Base-by-base conservation (phyloP, 2,113 vertebrate species). In the Sigmodon hispidus region DNA sequence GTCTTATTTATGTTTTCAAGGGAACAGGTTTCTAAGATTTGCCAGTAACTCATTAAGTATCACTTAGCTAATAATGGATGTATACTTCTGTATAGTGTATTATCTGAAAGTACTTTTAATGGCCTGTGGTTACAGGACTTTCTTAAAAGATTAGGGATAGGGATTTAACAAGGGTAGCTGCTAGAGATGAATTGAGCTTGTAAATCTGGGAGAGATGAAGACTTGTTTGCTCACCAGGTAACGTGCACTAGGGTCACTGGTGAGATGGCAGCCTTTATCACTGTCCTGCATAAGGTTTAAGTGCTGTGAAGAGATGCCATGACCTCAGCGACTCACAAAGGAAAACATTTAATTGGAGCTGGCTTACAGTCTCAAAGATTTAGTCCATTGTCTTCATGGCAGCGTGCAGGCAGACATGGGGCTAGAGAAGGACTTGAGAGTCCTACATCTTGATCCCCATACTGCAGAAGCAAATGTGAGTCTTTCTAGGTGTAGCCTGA, bases 221-320 rank as follows among this genome's bases (percentile, higher is more conserved):
- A n/a, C 63, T 34, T 17, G 6, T 43, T 80, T 61, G 21, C 36
- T 63, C 31, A 11, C 9, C 26, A 15, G 0, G 4, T 65, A 45
- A 6, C 8, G 40, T 75, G 16, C 1, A 0, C 50, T 1, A 3
- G 17, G 15, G 24, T 2, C 61, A 1, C 5, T 9, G 0, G 26
- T 24, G 63, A 50, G 63, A 15, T 63, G 40, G 19, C 26, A 43
- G 69, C 70, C 21, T 73, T 72, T 43, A 2, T 40, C 19, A 72
- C 69, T 72, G 1, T 72, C 69, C 7, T 72, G 1, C 7, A 40
- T 4, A 40, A 0, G 69, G 69, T 40, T 40, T 40, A 10, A 22
- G 9, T 10, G 36, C n/a, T 72, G n/a, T 22, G 19, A 72, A 72
- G 19, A 72, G 69, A n/a, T 19, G 4, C 69, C 8, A 22, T 72